phyloP scores from a whole-genome alignment of 2,113 vertebrate species.

The Thomomys bottae region DNA sequence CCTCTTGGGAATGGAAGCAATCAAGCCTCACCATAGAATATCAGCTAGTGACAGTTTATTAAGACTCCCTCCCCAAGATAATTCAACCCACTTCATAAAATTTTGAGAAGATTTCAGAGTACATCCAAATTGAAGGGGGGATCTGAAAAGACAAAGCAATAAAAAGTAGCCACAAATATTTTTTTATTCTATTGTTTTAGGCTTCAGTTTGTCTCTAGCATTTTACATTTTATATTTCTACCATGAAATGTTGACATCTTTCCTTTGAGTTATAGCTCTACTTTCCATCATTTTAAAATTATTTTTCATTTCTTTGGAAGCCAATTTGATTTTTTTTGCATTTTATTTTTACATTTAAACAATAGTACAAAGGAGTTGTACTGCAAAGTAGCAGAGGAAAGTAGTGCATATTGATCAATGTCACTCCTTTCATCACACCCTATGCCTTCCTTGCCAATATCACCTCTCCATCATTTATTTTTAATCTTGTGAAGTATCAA shows the following conservation, averaged over 20 bases:
- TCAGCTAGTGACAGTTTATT: not conserved
- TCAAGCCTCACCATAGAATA: not conserved
- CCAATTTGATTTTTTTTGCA: conserved; percentile 1
- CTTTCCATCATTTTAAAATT: not conserved
- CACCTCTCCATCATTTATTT: no score
- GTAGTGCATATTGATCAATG: no score
- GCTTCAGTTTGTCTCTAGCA: not conserved
- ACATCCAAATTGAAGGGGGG: not conserved
- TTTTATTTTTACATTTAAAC: not conserved
- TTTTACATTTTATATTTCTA: not conserved
- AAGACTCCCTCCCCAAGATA: not conserved
- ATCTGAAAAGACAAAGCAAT: not conserved
- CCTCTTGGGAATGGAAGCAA: not conserved
- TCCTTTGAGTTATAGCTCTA: not conserved
- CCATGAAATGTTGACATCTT: not conserved
- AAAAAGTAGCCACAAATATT: not conserved
- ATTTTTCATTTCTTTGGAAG: conserved; percentile 15
- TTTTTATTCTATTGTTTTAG: not conserved
- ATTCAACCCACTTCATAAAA: not conserved
- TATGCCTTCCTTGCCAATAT: no score
- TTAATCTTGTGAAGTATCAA: no score
- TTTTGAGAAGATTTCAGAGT: not conserved
- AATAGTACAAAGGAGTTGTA: no score
- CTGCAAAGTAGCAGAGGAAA: no score
- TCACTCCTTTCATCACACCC: no score